Evolutionary conservation across 2,797 vertebrate species (phyloP).

Genomic region (Echeneis naucrates): DNA sequence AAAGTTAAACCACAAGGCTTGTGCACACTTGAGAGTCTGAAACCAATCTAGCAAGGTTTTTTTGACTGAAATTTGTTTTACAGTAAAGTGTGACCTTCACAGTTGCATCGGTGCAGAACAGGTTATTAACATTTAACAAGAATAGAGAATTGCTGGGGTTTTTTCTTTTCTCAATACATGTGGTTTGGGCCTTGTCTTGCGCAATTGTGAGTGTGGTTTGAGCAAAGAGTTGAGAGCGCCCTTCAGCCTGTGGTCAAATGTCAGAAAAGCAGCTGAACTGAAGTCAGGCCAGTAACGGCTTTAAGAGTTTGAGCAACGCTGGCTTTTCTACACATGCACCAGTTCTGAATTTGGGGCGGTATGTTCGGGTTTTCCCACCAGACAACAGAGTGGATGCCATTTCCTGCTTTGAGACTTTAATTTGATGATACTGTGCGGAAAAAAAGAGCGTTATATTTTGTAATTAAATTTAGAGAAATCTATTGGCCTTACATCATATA

Average conservation of each 20-base stretch:
- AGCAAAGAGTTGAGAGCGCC: background rate
- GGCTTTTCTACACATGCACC: background rate
- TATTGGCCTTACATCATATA: no score
- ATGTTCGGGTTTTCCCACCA: no score
- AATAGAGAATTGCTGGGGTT: no score
- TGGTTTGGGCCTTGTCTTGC: no score
- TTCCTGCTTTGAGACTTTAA: no score
- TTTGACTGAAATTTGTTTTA: constrained; percentile 1
- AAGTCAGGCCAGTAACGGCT: background rate
- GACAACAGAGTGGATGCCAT: no score
- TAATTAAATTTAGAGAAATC: no score
- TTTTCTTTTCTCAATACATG: no score
- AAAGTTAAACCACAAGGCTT: constrained; percentile 12
- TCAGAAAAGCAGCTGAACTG: background rate
- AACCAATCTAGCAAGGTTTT: background rate
- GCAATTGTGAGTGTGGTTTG: background rate
- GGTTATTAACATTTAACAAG: constrained; percentile 18
- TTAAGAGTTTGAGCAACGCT: background rate
- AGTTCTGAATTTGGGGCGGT: background rate
- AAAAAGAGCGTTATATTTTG: no score
- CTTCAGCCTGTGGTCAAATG: constrained; percentile 8
- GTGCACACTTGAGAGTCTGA: background rate
- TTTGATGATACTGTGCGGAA: no score
- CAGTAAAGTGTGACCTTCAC: constrained; percentile 4
- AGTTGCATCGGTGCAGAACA: background rate